phyloP scores from a whole-genome alignment of 23 tunicate species.

The Aplidium turbinatum region DNA sequence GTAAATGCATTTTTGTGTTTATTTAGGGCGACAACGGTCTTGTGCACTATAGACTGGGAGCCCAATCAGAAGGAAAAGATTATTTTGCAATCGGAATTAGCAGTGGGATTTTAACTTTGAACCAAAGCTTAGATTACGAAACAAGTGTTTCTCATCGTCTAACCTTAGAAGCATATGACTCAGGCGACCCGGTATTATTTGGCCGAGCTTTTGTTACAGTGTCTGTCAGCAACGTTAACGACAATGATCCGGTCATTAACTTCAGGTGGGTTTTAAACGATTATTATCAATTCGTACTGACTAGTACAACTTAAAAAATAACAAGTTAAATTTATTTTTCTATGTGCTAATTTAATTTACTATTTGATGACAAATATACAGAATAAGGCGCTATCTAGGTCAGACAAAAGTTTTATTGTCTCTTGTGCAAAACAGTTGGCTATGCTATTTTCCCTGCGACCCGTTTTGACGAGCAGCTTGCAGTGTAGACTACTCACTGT shows the following conservation, averaged over 20 bases:
- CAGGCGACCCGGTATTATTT: slow-evolving; percentile 57
- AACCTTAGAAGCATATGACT: slow-evolving; percentile 69
- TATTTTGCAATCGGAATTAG: slow-evolving; percentile 47
- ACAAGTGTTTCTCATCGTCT: slow-evolving; percentile 30
- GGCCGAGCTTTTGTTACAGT: slow-evolving; percentile 63
- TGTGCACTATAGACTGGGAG: slow-evolving; percentile 45
- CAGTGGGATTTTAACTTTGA: slow-evolving; percentile 57
- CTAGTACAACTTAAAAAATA: no score
- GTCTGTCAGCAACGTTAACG: slow-evolving; percentile 52
- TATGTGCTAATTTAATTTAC: neutral
- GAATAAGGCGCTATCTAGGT: no score
- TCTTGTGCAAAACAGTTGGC: no score
- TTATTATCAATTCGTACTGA: neutral
- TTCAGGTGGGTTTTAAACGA: slow-evolving; percentile 26
- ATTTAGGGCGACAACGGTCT: slow-evolving; percentile 65
- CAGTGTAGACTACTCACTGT: no score
- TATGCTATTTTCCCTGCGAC: no score
- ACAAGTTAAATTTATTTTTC: no score
- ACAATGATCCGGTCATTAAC: slow-evolving; percentile 50
- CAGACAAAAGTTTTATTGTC: no score
- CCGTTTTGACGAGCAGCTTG: no score
- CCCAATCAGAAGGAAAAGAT: slow-evolving; percentile 12
- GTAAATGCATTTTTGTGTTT: no score
- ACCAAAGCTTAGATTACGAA: slow-evolving; percentile 57
- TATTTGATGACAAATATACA: neutral